Conservation (phyloP, 1,140 invertebrate species). For the Drosophila ananassae region DNA sequence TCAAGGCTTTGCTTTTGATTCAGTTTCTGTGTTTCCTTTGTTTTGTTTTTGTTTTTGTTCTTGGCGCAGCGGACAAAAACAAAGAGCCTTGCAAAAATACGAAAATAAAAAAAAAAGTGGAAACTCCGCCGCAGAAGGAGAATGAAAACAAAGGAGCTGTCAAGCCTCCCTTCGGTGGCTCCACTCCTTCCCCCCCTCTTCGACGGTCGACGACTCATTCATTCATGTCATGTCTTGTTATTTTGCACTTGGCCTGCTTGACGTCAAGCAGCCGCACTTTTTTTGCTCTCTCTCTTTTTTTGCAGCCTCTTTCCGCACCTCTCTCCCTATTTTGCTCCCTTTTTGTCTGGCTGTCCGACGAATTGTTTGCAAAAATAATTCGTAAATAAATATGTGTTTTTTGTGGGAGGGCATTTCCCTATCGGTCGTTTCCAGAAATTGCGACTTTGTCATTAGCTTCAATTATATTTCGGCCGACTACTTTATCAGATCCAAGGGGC, state of each 20-base stretch:
- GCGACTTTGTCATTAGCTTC: conserved; percentile 69
- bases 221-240: conserved; percentile 57
- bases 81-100: conserved; percentile 43
- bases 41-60: conserved; percentile 61
- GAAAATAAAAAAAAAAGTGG: background rate
- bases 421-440: conserved; percentile 70
- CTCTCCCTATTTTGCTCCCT: background rate
- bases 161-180: background rate
- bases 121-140: conserved; percentile 50
- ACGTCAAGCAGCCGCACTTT: conserved; percentile 61
- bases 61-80: conserved; percentile 43
- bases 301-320: background rate
- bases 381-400: conserved; percentile 44
- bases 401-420: conserved; percentile 74
- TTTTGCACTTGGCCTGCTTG: conserved; percentile 66
- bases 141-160: conserved; percentile 42
- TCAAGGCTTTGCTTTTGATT: conserved; percentile 64
- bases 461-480: conserved; percentile 50
- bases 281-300: conserved; percentile 5
- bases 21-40: conserved; percentile 15
- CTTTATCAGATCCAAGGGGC: conserved; percentile 55
- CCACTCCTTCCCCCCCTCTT: background rate
- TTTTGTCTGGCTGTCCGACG: conserved; percentile 12
- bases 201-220: conserved; percentile 15
- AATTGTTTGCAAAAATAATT: conserved; percentile 57